These are phyloP conservation scores for Dryadula phaetusa DNA, from an alignment of 2,888 invertebrate genomes.

Conservation along the genomic window DNA sequence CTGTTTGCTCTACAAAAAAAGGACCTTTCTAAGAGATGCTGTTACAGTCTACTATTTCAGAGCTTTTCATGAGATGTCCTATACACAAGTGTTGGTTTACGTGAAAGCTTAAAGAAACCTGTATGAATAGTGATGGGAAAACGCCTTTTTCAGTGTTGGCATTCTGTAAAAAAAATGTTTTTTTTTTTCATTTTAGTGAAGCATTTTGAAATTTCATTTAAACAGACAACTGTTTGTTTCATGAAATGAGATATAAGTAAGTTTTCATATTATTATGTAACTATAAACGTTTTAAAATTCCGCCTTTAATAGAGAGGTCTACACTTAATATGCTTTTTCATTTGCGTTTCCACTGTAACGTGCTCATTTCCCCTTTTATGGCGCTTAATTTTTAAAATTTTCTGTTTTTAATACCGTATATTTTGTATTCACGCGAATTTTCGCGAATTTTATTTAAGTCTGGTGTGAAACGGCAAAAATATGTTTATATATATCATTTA, in stretches of 20 bases:
- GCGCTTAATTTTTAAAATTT: conserved; percentile 22
- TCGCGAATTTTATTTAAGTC: neutral
- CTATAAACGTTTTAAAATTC: conserved; percentile 21
- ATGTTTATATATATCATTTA: neutral
- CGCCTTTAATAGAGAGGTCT: conserved; percentile 26
- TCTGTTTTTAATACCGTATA: neutral
- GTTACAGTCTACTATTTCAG: neutral
- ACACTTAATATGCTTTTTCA: conserved; percentile 34
- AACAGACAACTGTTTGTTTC: conserved; percentile 9
- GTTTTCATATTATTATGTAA: conserved; percentile 7
- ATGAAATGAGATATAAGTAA: neutral
- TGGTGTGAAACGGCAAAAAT: neutral
- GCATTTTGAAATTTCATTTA: conserved; percentile 1
- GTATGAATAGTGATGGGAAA: conserved; percentile 13
- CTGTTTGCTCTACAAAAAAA: too few species aligned
- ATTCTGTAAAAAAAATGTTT: neutral
- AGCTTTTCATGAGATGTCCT: conserved; percentile 16
- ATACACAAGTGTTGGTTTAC: conserved; percentile 10
- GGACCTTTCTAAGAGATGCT: neutral
- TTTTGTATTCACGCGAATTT: neutral
- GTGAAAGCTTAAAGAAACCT: conserved; percentile 7
- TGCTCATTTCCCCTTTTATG: conserved; percentile 20
- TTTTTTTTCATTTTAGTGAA: neutral
- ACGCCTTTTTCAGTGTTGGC: conserved; percentile 5
- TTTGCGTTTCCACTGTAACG: conserved; percentile 15